Percentiles rank a stretch among this genome's conserved stretches.
Evolutionary conservation across 2,888 invertebrate genomes (phyloP).

Genomic region (Eucriotettix oculatus): DNA sequence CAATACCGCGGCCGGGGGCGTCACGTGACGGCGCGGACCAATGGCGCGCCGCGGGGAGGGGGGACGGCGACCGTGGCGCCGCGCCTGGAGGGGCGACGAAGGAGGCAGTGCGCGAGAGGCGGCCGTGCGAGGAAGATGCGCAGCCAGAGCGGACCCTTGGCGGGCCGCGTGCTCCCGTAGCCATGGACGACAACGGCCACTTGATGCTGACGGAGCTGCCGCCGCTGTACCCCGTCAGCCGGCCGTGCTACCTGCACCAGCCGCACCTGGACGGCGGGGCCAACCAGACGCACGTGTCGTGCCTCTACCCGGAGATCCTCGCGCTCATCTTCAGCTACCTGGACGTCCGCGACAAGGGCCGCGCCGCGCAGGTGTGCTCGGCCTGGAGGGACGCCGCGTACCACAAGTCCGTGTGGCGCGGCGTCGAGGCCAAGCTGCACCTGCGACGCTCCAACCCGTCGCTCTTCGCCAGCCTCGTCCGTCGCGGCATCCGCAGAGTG

Average conservation of each 20-base stretch:
- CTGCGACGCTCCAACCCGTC: constrained; percentile 66
- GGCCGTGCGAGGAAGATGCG: not conserved
- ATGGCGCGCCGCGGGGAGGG: constrained; percentile 16
- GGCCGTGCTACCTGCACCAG: constrained; percentile 23
- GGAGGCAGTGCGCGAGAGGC: constrained; percentile 1
- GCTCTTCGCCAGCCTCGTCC: constrained; percentile 70
- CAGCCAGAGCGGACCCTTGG: not conserved
- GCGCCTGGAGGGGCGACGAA: constrained; percentile 3
- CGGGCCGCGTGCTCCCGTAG: not conserved
- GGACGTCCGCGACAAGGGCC: constrained; percentile 73
- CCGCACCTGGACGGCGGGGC: constrained; percentile 37
- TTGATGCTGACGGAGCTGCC: constrained; percentile 40
- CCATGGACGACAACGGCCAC: constrained; percentile 36
- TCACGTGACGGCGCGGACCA: constrained; percentile 41
- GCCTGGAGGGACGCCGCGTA: constrained; percentile 87
- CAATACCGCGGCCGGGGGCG: constrained; percentile 41
- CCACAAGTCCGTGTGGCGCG: constrained; percentile 84
- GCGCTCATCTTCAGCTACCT: constrained; percentile 83
- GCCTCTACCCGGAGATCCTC: constrained; percentile 81
- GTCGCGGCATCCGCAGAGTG: constrained; percentile 72
- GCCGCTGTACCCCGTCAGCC: constrained; percentile 31
- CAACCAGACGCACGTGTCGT: constrained; percentile 59
- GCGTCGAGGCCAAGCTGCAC: constrained; percentile 82
- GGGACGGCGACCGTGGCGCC: not conserved
- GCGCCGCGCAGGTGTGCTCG: constrained; percentile 77